phyloP scores from a whole-genome alignment of 2,888 invertebrate genomes.

The Callosobruchus maculatus region DNA sequence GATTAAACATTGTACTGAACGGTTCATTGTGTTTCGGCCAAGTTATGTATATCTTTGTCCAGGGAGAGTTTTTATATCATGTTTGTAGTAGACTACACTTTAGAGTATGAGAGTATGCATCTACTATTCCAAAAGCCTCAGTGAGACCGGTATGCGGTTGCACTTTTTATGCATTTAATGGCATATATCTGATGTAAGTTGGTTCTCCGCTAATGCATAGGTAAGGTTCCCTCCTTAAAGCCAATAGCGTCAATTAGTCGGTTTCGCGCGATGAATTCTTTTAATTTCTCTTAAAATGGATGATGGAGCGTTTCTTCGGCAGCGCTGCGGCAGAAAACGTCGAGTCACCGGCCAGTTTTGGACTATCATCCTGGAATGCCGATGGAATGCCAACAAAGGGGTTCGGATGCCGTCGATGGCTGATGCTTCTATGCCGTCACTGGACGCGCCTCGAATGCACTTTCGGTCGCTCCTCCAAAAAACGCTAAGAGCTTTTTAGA shows the following conservation, averaged over 20 bases:
- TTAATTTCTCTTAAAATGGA: slow-evolving; percentile 45
- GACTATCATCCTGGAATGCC: neutral
- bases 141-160: too few relatives aligned
- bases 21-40: too few relatives aligned
- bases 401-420: neutral
- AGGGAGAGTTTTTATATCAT: too few relatives aligned
- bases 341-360: neutral
- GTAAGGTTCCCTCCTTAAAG: neutral
- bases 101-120: too few relatives aligned
- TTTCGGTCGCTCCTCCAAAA: neutral
- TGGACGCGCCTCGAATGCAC: neutral
- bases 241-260: neutral
- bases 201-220: neutral
- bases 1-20: too few relatives aligned
- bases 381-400: neutral
- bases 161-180: neutral
- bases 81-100: too few relatives aligned
- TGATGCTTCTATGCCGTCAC: neutral
- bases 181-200: neutral
- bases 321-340: neutral
- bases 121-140: too few relatives aligned
- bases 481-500: neutral
- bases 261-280: slow-evolving; percentile 32
- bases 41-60: too few relatives aligned
- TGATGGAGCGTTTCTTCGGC: slow-evolving; percentile 42